Evolutionary conservation across 2,797 vertebrate genomes (phyloP).

Genomic region (Rallus crepitans): DNA sequence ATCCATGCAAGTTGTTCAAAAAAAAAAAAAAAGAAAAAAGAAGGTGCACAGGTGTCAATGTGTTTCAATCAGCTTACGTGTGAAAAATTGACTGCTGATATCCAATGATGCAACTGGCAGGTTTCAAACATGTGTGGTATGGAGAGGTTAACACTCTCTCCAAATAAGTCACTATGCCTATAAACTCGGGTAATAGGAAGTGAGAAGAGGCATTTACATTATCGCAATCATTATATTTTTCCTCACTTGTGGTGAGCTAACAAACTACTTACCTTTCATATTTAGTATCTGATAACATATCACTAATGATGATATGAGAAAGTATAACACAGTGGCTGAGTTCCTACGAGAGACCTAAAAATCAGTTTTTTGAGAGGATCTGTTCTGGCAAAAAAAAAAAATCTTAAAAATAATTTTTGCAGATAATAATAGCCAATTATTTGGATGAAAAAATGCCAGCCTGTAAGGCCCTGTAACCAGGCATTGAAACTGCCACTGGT

Average conservation of each 20-base stretch:
- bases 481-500: accelerated
- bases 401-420: background rate
- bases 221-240: background rate
- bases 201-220: background rate
- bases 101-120: background rate
- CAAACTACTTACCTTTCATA: background rate
- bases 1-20: background rate
- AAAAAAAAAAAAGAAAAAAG: background rate
- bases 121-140: background rate
- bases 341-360: background rate
- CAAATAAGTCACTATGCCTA: background rate
- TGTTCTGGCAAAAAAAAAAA: background rate
- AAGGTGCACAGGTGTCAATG: background rate
- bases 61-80: background rate
- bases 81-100: constrained; percentile 21
- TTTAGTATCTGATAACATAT: background rate
- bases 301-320: accelerated
- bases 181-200: background rate
- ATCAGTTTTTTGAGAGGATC: background rate
- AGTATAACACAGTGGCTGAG: background rate
- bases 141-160: background rate
- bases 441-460: background rate
- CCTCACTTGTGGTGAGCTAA: background rate
- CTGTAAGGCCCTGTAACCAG: background rate
- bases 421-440: background rate